phyloP scores from a whole-genome alignment of 2,888 invertebrate genomes.

The Harmothoe impar region DNA sequence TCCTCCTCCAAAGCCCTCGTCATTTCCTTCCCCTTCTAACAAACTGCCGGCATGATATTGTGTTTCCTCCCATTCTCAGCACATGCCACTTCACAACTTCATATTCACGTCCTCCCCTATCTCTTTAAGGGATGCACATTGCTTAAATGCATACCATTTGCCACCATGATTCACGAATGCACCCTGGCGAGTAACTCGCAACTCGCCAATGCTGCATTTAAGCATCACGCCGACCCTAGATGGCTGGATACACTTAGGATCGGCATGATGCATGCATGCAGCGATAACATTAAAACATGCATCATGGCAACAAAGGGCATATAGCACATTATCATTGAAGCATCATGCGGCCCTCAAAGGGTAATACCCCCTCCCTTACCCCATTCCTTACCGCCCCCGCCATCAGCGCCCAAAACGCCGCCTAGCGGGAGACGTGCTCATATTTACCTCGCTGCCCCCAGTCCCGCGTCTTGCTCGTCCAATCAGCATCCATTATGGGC shows the following conservation, averaged over 20 bases:
- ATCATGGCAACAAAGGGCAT: too few species aligned
- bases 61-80: neutral
- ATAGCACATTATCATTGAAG: too few species aligned
- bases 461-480: slow-evolving; percentile 12
- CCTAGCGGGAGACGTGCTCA: slow-evolving; percentile 37
- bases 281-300: too few species aligned
- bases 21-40: neutral
- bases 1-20: neutral
- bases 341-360: neutral
- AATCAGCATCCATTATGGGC: slow-evolving; percentile 55
- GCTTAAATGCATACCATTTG: too few species aligned
- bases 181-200: too few species aligned
- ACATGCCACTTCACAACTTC: neutral
- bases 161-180: too few species aligned
- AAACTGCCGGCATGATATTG: too few species aligned
- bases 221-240: neutral
- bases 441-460: slow-evolving; percentile 50
- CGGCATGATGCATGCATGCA: too few species aligned
- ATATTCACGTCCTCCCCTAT: too few species aligned
- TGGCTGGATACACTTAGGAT: too few species aligned
- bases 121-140: too few species aligned
- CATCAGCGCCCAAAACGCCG: neutral
- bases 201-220: too few species aligned
- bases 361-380: neutral
- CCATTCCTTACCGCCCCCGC: neutral